Evolutionary conservation across 2,888 invertebrate species (phyloP), one percentile per base, ranked within the genome.

Genomic region (Fragum whitleyi): DNA sequence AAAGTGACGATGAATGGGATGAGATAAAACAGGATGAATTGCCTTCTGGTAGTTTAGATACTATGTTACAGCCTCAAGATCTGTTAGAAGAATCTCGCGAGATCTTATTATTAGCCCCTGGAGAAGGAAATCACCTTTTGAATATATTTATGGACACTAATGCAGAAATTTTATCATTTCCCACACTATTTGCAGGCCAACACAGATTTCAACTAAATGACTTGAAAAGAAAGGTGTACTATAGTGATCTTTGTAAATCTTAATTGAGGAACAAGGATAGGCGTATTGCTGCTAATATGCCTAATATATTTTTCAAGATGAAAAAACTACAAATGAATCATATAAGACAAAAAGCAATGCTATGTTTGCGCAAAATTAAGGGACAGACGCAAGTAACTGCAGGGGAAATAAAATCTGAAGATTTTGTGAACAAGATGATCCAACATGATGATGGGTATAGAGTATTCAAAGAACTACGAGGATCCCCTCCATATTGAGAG

Each of bases 401-500:
- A 32, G 69, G 29, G 14, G 59, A 68, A 53, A 6, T 85, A 16
- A 72, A 70, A 42, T 21, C 71, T 19, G 0, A 16, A 19, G 78
- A 68, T 9, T 70, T 47, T 68, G 16, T 80, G 0, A 3, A 80
- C 5, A 69, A 71, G 14, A 9, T 78, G 0, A 2, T 75, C 19
- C 29, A 23, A 6, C 42, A 29, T 42, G 53, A 86, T 76, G 74
- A 84, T 42, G 81, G 81, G 29, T 86, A 47, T 47, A 62, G 26
- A 23, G 47, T 86, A 19, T 61, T 83, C 0, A 74, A 69, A 47
- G 61, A 67, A 14, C 55, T 84, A 11, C 19, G 83, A n/a, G 81
- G 81, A 36, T 77, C 79, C n/a, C 86, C 83, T 14, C 75, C 83
- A 39, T 83, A 83, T 62, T 83, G 65, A 32, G 72, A 86, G 42